These are phyloP conservation scores for Gonocerus acuteangulatus DNA, from an alignment of 2,888 invertebrate species.

Conservation along the genomic window DNA sequence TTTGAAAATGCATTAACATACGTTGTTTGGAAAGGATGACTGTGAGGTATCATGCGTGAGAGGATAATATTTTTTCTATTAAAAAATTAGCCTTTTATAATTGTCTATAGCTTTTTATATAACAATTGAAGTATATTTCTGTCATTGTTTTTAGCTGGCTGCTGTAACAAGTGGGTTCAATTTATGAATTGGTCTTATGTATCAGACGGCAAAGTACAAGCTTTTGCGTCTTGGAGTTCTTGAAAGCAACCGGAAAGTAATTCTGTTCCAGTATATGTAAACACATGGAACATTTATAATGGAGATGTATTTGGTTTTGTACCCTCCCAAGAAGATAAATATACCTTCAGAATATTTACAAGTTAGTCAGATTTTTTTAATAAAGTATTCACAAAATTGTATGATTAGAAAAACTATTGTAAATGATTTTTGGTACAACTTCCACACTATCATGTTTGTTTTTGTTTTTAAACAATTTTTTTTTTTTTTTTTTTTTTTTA, in stretches of 20 bases:
- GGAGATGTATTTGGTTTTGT: constrained; percentile 28
- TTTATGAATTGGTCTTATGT: constrained; percentile 21
- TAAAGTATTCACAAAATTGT: too few species aligned
- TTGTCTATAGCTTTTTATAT: background rate
- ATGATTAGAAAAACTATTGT: too few species aligned
- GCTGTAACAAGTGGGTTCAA: constrained; percentile 21
- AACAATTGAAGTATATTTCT: background rate
- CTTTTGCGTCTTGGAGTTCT: constrained; percentile 30
- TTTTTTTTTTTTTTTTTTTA: background rate
- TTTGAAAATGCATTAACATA: too few species aligned
- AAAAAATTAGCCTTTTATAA: too few species aligned
- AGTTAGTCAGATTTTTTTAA: constrained; percentile 13
- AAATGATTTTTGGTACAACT: too few species aligned
- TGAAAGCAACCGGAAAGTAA: constrained; percentile 27
- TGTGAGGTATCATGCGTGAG: background rate
- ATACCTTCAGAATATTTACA: constrained; percentile 24
- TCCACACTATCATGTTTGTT: too few species aligned
- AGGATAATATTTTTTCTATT: background rate
- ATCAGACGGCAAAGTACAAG: constrained; percentile 2
- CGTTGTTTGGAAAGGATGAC: too few species aligned
- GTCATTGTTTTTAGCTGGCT: constrained; percentile 18
- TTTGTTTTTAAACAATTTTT: background rate
- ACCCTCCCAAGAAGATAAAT: constrained; percentile 20
- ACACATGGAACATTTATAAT: constrained; percentile 29
- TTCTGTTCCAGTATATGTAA: constrained; percentile 22